Conservation (phyloP, 2,113 vertebrate species). For the Thryonomys swinderianus region DNA sequence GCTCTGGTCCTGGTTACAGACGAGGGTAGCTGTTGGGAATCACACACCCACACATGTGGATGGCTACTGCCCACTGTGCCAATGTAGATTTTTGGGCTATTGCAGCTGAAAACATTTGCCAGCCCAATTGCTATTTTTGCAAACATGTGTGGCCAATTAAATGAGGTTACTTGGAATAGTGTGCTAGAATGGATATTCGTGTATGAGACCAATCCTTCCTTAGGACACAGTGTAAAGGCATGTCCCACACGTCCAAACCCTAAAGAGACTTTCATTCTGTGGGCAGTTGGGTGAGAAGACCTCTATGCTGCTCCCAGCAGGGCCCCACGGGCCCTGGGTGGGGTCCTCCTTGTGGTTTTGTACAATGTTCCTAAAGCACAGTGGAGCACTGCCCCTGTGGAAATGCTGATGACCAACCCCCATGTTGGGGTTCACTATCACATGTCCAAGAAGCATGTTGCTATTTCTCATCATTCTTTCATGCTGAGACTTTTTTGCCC, state of each 20-base stretch:
- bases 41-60: background rate
- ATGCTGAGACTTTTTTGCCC: background rate
- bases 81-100: slow-evolving; percentile 12
- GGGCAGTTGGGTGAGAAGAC: slow-evolving; percentile 42
- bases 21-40: slow-evolving; percentile 32
- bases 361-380: slow-evolving; percentile 63
- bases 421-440: background rate
- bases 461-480: slow-evolving; percentile 31
- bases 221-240: slow-evolving; percentile 15
- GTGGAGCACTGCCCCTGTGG: background rate
- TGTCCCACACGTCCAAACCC: background rate
- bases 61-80: background rate
- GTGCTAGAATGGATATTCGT: slow-evolving; percentile 13
- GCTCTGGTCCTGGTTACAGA: background rate
- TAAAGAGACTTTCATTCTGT: slow-evolving; percentile 27
- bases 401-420: slow-evolving; percentile 37
- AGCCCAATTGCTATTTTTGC: slow-evolving; percentile 28
- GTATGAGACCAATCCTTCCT: slow-evolving; percentile 39
- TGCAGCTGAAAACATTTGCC: background rate
- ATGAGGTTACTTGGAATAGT: slow-evolving; percentile 15
- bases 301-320: slow-evolving; percentile 56
- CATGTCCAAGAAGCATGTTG: background rate
- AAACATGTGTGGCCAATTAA: slow-evolving; percentile 58
- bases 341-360: slow-evolving; percentile 61
- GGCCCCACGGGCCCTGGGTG: background rate